phyloP scores from a whole-genome alignment of 1,140 invertebrate species.

The Cyphomyrmex costatus region DNA sequence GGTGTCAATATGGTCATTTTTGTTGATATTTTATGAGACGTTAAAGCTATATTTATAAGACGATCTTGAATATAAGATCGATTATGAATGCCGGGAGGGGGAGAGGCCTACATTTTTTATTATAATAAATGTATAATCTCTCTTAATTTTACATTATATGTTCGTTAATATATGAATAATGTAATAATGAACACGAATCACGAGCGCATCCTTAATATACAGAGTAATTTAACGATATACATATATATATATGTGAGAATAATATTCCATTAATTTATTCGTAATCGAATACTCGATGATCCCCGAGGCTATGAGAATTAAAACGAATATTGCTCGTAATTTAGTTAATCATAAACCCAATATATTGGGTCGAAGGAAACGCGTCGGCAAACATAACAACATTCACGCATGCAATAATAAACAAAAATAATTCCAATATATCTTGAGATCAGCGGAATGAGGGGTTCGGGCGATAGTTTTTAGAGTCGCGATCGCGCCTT shows the following conservation, averaged over 20 bases:
- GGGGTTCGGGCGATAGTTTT: not conserved
- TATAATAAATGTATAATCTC: not conserved
- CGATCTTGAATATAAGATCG: too few species aligned
- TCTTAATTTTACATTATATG: constrained; percentile 1
- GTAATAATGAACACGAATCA: not conserved
- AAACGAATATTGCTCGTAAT: constrained; percentile 39
- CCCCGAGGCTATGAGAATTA: constrained; percentile 45
- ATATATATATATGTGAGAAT: not conserved
- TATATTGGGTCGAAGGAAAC: not conserved
- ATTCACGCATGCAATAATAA: constrained; percentile 3
- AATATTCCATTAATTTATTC: constrained; percentile 49
- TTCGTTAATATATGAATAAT: not conserved
- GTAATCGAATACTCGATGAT: constrained; percentile 20
- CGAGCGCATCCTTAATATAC: constrained; percentile 21
- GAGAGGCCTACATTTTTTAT: not conserved
- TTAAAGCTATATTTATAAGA: too few species aligned
- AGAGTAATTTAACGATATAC: constrained; percentile 27
- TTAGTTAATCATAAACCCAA: constrained; percentile 50
- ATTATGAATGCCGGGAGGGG: too few species aligned
- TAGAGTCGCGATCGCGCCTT: constrained; percentile 15
- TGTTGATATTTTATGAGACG: too few species aligned
- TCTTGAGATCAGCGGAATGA: not conserved
- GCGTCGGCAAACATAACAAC: constrained; percentile 16
- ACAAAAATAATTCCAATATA: constrained; percentile 4
- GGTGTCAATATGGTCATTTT: too few species aligned